Percentiles rank a stretch among this genome's conserved stretches.
Conservation (phyloP, 2,113 vertebrate genomes). For the Monarcha castaneiventris region DNA sequence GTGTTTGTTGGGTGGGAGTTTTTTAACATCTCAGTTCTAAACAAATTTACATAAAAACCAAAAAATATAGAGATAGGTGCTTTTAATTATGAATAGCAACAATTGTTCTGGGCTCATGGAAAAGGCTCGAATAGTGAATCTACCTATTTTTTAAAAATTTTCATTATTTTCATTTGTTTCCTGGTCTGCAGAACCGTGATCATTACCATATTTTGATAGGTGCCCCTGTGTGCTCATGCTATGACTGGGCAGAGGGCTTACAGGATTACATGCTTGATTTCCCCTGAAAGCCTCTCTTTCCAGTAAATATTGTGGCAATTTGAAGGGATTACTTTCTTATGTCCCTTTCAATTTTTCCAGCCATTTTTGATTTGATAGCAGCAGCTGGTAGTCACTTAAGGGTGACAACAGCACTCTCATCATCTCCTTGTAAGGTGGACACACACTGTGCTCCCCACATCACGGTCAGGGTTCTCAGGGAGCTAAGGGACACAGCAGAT, state of each 20-base stretch:
- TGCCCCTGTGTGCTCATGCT: conserved; percentile 32
- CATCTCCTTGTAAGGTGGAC: conserved; percentile 49
- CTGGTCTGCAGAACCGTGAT: background rate
- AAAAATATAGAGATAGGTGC: background rate
- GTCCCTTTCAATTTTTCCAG: conserved; percentile 69
- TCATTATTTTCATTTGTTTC: conserved; percentile 36
- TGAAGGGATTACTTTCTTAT: conserved; percentile 70
- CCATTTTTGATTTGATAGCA: conserved; percentile 70
- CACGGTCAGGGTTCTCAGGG: background rate
- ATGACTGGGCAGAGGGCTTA: conserved; percentile 59
- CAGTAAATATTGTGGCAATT: conserved; percentile 74
- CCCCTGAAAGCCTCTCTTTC: conserved; percentile 65
- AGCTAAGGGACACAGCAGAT: background rate
- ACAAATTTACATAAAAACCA: background rate
- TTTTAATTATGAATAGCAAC: background rate
- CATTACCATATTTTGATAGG: conserved; percentile 64
- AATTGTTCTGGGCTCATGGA: background rate
- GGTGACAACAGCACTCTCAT: conserved; percentile 62
- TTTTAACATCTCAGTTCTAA: background rate
- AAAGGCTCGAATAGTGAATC: background rate
- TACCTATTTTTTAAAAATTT: background rate
- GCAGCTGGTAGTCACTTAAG: conserved; percentile 72
- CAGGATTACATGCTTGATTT: conserved; percentile 72
- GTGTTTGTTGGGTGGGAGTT: background rate
- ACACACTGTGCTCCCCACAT: conserved; percentile 6